Percentiles rank a stretch among this genome's conserved stretches.
These are phyloP conservation scores for Corapipo altera DNA, from an alignment of 2,113 vertebrate species.

Conservation along the genomic window DNA sequence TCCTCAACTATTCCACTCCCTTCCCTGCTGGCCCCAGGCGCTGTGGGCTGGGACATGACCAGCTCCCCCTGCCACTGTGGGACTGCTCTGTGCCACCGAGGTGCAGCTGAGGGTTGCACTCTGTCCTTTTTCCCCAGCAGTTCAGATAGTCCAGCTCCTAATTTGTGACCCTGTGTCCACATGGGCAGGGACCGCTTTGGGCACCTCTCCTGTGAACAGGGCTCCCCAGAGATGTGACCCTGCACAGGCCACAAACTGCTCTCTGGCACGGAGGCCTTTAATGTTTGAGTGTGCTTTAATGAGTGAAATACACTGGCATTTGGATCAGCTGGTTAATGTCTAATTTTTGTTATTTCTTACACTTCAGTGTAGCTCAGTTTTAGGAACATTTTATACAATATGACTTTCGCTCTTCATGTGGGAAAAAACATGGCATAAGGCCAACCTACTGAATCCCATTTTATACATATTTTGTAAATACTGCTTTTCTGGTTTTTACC, in stretches of 20 bases:
- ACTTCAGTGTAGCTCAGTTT: neutral
- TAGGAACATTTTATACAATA: neutral
- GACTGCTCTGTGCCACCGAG: neutral
- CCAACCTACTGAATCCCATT: neutral
- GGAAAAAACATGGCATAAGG: neutral
- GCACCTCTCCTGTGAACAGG: rapidly evolving
- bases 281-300: neutral
- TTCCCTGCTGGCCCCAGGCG: neutral
- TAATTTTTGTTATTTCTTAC: neutral
- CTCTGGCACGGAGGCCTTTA: neutral
- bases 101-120: rapidly evolving
- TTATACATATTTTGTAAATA: neutral
- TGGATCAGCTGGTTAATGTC: neutral
- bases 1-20: rapidly evolving
- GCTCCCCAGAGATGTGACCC: neutral
- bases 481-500: neutral
- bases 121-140: rapidly evolving
- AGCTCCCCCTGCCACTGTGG: too few relatives aligned
- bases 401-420: neutral
- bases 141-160: rapidly evolving
- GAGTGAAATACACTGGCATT: neutral
- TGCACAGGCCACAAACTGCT: rapidly evolving
- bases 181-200: rapidly evolving
- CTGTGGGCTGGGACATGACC: neutral
- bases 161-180: rapidly evolving